Conservation (phyloP, 2,113 vertebrate species). For the Odocoileus virginianus region DNA sequence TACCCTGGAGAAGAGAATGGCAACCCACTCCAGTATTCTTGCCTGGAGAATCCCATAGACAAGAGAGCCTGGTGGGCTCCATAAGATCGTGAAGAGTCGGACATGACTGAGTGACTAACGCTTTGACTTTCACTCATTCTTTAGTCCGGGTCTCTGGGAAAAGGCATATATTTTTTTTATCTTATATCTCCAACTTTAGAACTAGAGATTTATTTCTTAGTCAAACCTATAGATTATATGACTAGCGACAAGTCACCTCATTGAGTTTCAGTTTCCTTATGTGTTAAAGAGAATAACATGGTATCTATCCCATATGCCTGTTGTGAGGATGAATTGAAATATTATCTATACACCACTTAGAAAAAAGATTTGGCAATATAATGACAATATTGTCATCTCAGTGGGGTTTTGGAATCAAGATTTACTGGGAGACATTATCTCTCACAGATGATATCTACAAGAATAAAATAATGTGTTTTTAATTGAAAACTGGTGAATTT, state of each 20-base stretch:
- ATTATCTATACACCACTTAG: neutral
- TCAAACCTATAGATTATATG: neutral
- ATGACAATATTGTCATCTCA: neutral
- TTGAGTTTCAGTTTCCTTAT: neutral
- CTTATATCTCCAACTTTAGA: neutral
- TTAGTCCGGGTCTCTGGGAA: neutral
- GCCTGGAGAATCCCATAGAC: neutral
- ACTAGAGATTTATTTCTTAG: neutral
- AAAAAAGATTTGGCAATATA: neutral
- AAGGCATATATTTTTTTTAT: neutral
- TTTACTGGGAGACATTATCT: neutral
- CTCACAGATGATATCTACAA: neutral
- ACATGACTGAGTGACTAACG: neutral
- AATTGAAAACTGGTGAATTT: neutral
- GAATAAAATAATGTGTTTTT: neutral
- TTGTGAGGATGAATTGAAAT: neutral
- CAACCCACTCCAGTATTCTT: neutral
- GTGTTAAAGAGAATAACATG: neutral
- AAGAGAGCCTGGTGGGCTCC: neutral
- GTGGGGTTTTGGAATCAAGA: neutral
- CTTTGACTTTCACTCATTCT: neutral
- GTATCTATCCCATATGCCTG: neutral
- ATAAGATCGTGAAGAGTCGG: fast-evolving
- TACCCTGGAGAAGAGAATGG: neutral
- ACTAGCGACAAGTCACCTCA: neutral